Evolutionary conservation across 2,888 invertebrate species (phyloP).

Genomic region (Patella depressa): DNA sequence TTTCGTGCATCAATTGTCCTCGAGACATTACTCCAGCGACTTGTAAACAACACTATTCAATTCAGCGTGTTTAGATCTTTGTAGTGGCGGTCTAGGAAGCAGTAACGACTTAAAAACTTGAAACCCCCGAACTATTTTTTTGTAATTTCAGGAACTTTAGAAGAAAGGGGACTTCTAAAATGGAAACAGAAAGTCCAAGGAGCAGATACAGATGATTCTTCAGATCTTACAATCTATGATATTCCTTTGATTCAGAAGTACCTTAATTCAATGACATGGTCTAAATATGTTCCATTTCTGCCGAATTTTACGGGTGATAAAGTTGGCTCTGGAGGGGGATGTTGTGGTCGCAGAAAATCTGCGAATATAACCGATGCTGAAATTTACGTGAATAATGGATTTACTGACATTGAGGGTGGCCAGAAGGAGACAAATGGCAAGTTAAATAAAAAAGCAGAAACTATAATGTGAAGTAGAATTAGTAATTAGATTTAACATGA

Average conservation of each 20-base stretch:
- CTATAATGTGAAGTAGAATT: too few relatives aligned
- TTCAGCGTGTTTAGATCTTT: too few relatives aligned
- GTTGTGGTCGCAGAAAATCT: neutral
- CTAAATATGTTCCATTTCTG: slow-evolving; percentile 52
- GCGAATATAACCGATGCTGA: neutral
- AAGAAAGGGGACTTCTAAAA: slow-evolving; percentile 82
- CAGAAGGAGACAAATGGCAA: neutral
- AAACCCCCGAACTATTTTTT: neutral
- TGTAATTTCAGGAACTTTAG: slow-evolving; percentile 77
- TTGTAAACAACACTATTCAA: too few relatives aligned
- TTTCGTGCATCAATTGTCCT: too few relatives aligned
- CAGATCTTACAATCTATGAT: slow-evolving; percentile 65
- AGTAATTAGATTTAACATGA: too few relatives aligned
- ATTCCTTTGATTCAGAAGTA: slow-evolving; percentile 53
- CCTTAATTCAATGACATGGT: slow-evolving; percentile 42
- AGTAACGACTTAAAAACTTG: too few relatives aligned
- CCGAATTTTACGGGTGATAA: slow-evolving; percentile 29
- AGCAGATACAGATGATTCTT: slow-evolving; percentile 9
- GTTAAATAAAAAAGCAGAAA: too few relatives aligned
- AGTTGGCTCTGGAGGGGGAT: neutral
- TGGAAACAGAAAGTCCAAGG: slow-evolving; percentile 76
- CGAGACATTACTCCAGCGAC: too few relatives aligned
- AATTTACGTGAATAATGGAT: neutral
- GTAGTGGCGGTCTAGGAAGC: too few relatives aligned
- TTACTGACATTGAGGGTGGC: neutral